phyloP scores from a whole-genome alignment of 2,113 vertebrate genomes.

The Leiothrix lutea region DNA sequence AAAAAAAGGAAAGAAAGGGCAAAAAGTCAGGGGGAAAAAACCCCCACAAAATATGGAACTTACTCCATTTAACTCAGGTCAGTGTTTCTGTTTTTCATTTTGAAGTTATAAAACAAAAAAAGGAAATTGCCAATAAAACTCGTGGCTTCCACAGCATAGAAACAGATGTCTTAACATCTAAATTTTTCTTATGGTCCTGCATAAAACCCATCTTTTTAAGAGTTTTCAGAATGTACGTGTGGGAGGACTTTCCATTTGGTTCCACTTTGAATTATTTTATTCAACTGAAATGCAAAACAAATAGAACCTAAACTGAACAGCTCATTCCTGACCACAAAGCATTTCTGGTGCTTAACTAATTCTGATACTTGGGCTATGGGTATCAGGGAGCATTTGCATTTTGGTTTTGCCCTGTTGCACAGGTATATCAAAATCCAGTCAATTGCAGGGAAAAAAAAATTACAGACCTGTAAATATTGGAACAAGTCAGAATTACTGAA shows the following conservation, averaged over 20 bases:
- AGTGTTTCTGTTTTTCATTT: not conserved
- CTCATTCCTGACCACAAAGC: not conserved
- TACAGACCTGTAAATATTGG: rapidly evolving
- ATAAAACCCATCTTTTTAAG: not conserved
- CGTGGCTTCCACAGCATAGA: not conserved
- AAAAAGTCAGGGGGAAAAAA: not conserved
- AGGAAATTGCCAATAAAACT: not conserved
- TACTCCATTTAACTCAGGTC: not conserved
- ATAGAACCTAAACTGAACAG: not conserved
- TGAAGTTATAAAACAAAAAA: not conserved
- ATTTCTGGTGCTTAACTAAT: not conserved
- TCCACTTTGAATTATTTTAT: not conserved
- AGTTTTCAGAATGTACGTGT: not conserved
- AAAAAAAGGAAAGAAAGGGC: not conserved
- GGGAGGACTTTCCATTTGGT: not conserved
- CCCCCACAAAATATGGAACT: not conserved
- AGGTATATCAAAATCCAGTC: not conserved
- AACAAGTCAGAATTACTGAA: not conserved
- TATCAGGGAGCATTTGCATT: not conserved
- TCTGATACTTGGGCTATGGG: not conserved
- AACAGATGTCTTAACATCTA: not conserved
- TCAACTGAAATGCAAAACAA: not conserved
- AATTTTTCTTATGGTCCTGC: not conserved
- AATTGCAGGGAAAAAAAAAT: rapidly evolving
- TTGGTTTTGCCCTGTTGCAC: not conserved